phyloP scores from a whole-genome alignment of 2,888 invertebrate species.

The Volucella inanis region DNA sequence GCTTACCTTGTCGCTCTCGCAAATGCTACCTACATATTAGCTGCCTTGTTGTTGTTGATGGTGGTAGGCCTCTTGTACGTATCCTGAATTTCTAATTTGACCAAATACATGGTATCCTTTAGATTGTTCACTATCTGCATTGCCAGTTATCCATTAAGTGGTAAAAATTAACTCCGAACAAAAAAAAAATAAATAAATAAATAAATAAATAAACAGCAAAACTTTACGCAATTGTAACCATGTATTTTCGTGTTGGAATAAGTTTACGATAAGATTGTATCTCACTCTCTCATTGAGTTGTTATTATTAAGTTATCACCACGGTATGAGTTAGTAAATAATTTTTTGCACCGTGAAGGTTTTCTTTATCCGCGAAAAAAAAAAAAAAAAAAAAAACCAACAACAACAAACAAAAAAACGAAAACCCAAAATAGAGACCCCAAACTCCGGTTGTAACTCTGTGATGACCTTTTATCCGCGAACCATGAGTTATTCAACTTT shows the following conservation, averaged over 20 bases:
- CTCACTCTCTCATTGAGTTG: conserved; percentile 56
- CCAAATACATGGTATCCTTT: conserved; percentile 47
- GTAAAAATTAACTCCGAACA: not conserved
- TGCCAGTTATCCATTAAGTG: conserved; percentile 33
- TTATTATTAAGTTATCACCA: no score
- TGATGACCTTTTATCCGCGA: conserved; percentile 46
- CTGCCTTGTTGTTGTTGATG: conserved; percentile 6
- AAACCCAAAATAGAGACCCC: not conserved
- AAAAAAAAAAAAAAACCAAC: conserved; percentile 12
- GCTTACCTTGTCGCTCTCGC: conserved; percentile 58
- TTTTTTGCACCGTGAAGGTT: conserved; percentile 40
- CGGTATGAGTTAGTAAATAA: conserved; percentile 55
- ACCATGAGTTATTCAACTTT: conserved; percentile 17
- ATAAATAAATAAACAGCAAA: conserved; percentile 17
- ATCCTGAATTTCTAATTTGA: conserved; percentile 57
- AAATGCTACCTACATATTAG: conserved; percentile 41
- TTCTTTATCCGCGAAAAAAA: not conserved
- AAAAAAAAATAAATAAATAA: not conserved
- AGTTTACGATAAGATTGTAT: conserved; percentile 63
- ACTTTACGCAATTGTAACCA: conserved; percentile 63
- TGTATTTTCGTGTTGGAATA: conserved; percentile 46
- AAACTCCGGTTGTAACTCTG: not conserved
- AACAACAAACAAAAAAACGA: conserved; percentile 2
- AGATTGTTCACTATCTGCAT: conserved; percentile 36
- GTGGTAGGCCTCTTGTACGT: conserved; percentile 25